Evolutionary conservation across 2,113 vertebrate species (phyloP), one percentile per base, ranked within the genome.

Genomic region (Gymnorhina tibicen): DNA sequence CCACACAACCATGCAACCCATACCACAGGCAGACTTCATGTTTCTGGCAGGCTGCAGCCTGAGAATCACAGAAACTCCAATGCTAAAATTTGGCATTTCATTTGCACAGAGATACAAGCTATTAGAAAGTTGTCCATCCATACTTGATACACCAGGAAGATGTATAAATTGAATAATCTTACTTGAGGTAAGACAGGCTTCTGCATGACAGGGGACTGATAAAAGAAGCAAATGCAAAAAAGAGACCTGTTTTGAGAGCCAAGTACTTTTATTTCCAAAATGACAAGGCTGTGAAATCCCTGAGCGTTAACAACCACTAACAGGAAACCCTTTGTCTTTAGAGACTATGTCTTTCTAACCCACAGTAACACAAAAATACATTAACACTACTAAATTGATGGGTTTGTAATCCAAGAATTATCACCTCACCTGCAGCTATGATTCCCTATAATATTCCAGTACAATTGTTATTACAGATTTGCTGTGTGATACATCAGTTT

Each of bases 1-100:
- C 3, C 28, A 37, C 35, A 24, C 24, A 35, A 27, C 17, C 13
- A 7, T 8, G 12, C 8, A 75, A 27, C 6, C 9, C 9, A 20
- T 24, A 11, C 10, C 1, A 1, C 35, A 60, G 7, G 8, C 10
- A 74, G 33, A 46, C 6, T 15, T 66, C 0, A 2, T 17, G 6
- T 37, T 72, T 26, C 49, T 64, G 24, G 11, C 7, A 58, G 21
- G 39, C 28, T 67, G 44, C 24, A 79, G 9, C 11, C 7, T 16
- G 10, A 64, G 8, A 55, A 75, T 33, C 67, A 59, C 58, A 47
- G 21, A 85, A 92, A 75, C 1, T 44, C 30, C 7, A 9, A 7
- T 4, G 9, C 13, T 37, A 33, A 75, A 76, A 67, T 47, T 5
- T 41, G 20, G 16, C 11, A 33, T n/a, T 16, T 67, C 7, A 16